Evolutionary conservation across 1,140 invertebrate species (phyloP).

Genomic region (Oncopodura yosiiana): DNA sequence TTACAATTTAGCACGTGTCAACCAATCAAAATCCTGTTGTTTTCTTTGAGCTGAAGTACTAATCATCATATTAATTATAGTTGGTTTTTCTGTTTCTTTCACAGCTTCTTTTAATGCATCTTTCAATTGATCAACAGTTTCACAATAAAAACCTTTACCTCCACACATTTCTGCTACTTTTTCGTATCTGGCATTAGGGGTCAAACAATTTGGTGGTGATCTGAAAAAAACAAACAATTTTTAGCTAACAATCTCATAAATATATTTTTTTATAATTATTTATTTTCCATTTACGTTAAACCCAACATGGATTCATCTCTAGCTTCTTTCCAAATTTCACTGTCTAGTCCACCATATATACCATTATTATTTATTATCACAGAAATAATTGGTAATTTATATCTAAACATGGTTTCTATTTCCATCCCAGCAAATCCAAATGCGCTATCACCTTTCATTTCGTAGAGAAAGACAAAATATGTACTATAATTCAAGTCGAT

Average conservation of each 20-base stretch:
- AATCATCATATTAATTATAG: constrained; percentile 84
- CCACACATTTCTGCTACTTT: constrained; percentile 76
- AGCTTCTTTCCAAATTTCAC: constrained; percentile 60
- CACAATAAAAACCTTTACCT: constrained; percentile 68
- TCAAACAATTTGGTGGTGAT: constrained; percentile 67
- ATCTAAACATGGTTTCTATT: constrained; percentile 86
- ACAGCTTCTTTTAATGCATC: constrained; percentile 57
- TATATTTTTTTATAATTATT: neutral
- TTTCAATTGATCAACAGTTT: constrained; percentile 61
- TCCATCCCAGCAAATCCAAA: constrained; percentile 98
- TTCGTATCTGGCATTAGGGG: constrained; percentile 71
- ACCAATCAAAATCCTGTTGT: constrained; percentile 78
- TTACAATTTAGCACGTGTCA: constrained; percentile 83
- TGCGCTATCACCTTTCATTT: constrained; percentile 90
- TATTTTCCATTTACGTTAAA: constrained; percentile 41
- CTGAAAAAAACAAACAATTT: constrained; percentile 46
- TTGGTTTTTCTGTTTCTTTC: constrained; percentile 57
- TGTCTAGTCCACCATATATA: constrained; percentile 76
- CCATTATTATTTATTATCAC: constrained; percentile 94
- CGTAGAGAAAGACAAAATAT: too few species aligned
- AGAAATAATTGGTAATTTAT: constrained; percentile 80
- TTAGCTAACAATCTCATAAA: neutral
- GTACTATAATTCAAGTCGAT: too few species aligned
- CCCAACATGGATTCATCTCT: constrained; percentile 50
- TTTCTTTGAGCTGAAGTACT: constrained; percentile 78